Evolutionary conservation across 2,888 invertebrate species (phyloP).

Genomic region (Sphaerophoria taeniata): DNA sequence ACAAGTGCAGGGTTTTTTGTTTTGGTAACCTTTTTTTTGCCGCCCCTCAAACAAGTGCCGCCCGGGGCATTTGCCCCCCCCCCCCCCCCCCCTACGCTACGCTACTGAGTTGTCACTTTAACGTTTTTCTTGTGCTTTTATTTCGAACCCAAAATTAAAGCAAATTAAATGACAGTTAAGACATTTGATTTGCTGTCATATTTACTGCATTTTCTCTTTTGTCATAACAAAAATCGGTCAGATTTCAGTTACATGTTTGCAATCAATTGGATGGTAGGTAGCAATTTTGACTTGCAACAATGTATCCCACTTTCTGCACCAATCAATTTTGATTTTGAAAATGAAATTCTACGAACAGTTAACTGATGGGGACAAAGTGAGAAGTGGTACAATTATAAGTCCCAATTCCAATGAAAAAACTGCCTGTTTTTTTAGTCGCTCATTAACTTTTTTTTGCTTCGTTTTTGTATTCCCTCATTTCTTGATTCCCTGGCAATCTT

Average conservation of each 20-base stretch:
- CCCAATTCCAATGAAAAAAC: slow-evolving; percentile 20
- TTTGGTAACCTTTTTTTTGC: too few relatives aligned
- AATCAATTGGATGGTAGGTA: not conserved
- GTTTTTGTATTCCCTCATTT: not conserved
- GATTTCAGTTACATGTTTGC: slow-evolving; percentile 6
- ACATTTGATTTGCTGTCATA: slow-evolving; percentile 4
- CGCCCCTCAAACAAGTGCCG: too few relatives aligned
- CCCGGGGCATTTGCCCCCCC: too few relatives aligned
- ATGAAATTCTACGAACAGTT: not conserved
- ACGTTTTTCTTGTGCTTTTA: not conserved
- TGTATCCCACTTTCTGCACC: slow-evolving; percentile 23
- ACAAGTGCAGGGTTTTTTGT: too few relatives aligned
- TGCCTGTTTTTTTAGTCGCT: slow-evolving; percentile 46
- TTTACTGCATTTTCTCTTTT: slow-evolving; percentile 15
- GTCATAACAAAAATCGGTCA: not conserved
- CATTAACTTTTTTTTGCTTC: slow-evolving; percentile 48
- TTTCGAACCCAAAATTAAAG: not conserved
- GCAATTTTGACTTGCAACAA: slow-evolving; percentile 58
- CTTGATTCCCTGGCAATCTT: not conserved
- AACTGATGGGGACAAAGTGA: slow-evolving; percentile 11
- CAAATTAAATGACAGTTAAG: slow-evolving; percentile 19
- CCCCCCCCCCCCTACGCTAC: too few relatives aligned
- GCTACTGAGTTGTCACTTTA: not conserved
- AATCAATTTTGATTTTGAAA: not conserved
- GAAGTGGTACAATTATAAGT: slow-evolving; percentile 43